Percentiles rank a stretch among this genome's conserved stretches.
phyloP scores from a whole-genome alignment of 1,140 invertebrate genomes.

The Ectropis grisescens region DNA sequence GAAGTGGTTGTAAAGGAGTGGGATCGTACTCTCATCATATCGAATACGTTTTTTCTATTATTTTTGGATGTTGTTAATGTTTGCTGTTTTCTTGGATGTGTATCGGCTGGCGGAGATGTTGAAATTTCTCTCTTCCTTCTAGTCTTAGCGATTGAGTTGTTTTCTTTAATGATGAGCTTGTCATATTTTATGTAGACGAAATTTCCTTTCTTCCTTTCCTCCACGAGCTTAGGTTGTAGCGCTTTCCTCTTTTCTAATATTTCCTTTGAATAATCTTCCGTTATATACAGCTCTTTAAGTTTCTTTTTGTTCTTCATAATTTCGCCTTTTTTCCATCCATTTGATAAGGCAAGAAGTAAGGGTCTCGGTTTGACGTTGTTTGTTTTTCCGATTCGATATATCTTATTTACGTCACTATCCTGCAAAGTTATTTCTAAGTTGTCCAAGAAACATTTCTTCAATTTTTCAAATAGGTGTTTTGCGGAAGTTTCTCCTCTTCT shows the following conservation, averaged over 20 bases:
- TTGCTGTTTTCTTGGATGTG: constrained; percentile 6
- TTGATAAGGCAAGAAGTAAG: constrained; percentile 1
- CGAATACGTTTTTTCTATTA: constrained; percentile 7
- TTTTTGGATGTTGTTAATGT: constrained; percentile 1
- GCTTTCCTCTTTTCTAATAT: constrained; percentile 10
- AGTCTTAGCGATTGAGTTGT: neutral
- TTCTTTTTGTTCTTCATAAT: constrained; percentile 3
- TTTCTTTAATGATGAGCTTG: constrained; percentile 9
- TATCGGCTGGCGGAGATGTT: constrained; percentile 1
- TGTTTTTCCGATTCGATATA: constrained; percentile 1
- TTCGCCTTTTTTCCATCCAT: neutral
- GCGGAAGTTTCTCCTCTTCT: too few relatives aligned
- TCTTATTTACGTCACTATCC: constrained; percentile 5
- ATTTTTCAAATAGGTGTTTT: too few relatives aligned
- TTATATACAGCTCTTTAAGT: constrained; percentile 3
- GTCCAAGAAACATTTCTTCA: too few relatives aligned
- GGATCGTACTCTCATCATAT: constrained; percentile 4
- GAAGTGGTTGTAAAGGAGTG: constrained; percentile 2
- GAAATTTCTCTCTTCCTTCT: constrained; percentile 8
- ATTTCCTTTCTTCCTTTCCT: constrained; percentile 15
- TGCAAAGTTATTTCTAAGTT: neutral
- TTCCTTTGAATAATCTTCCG: constrained; percentile 16
- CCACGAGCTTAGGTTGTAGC: constrained; percentile 4
- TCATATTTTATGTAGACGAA: constrained; percentile 10
- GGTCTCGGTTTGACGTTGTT: constrained; percentile 1